A percentile compares a stretch with the other conserved stretches of the same genome.
These are phyloP conservation scores for Platysternon megacephalum DNA, from an alignment of 2,113 vertebrate species.

Conservation along the genomic window DNA sequence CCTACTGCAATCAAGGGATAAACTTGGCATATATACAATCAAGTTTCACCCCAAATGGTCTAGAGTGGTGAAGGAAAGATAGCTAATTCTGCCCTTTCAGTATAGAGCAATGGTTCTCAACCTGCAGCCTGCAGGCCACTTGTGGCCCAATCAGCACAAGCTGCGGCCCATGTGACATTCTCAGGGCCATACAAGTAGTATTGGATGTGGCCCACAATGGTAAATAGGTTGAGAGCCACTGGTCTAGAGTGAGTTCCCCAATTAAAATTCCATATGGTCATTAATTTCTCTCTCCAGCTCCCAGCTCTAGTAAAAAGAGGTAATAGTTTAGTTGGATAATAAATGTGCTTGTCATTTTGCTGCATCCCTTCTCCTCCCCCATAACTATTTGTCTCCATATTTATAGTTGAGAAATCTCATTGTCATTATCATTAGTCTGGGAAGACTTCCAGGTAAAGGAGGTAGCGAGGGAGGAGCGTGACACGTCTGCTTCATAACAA, in stretches of 20 bases:
- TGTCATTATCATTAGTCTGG: not conserved
- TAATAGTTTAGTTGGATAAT: not conserved
- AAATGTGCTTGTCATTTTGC: not conserved
- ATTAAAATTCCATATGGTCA: not conserved
- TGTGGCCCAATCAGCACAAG: too few relatives aligned
- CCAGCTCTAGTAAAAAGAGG: not conserved
- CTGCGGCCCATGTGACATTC: too few relatives aligned
- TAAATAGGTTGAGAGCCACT: too few relatives aligned
- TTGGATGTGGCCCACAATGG: too few relatives aligned
- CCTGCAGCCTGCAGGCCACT: too few relatives aligned
- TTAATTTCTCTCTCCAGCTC: not conserved
- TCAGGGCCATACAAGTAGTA: too few relatives aligned
- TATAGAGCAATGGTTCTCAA: not conserved
- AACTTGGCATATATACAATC: not conserved
- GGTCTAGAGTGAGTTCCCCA: not conserved
- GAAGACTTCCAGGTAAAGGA: not conserved
- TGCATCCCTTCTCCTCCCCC: not conserved
- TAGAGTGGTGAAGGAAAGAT: not conserved
- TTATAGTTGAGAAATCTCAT: not conserved
- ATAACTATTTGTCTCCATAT: not conserved
- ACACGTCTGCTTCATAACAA: not conserved
- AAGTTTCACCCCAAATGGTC: not conserved
- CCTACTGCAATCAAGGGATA: not conserved
- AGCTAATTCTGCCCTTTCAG: not conserved
- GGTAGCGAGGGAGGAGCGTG: not conserved